Evolutionary conservation across 1,140 invertebrate species (phyloP), one percentile per base, ranked within the genome.

Genomic region (Chlorops oryzae): DNA sequence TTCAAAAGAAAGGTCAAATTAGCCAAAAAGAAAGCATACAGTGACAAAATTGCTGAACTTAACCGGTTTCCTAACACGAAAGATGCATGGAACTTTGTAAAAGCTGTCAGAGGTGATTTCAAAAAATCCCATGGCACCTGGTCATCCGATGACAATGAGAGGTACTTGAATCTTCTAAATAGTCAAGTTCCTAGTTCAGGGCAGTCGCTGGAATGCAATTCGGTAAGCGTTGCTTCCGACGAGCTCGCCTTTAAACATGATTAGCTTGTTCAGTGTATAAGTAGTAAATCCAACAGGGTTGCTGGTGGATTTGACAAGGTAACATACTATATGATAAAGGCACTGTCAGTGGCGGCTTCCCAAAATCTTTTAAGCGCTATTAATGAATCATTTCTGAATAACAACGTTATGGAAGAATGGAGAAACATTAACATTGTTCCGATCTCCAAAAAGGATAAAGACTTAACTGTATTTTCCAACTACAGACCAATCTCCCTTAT

Each of bases 401-500:
- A 25, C 17, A 5, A 20, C 17, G 20, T 34, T 15, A n/a, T 7
- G 9, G 25, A 28, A 3, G n/a, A 17, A n/a, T 45, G 25, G 43
- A 7, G 43, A 18, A 32, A n/a, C 3, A 45, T 45, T 15, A 28
- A 32, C 7, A 32, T 45, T 32, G 13, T n/a, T n/a, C 25, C 25
- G 6, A 45, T 45, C 2, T 20, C 27, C 9, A 45, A 45, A 45
- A 45, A 17, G 21, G 27, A 32, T 18, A 28, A 27, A 45, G 43
- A 45, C 17, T 20, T 32, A 15, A 25, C 17, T 9, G 5, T 17
- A 3, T n/a, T n/a, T n/a, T n/a, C n/a, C n/a, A 45, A 32, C 13
- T 45, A n/a, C 25, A 4, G 43, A 17, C 43, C 43, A 3, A 45
- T 45, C 15, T 25, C 43, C 7, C 27, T 45, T 3, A 45, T 45